Percentiles rank a stretch among this genome's conserved stretches.
Evolutionary conservation across 2,797 vertebrate species (phyloP).

Genomic region (Poecilia gillii): DNA sequence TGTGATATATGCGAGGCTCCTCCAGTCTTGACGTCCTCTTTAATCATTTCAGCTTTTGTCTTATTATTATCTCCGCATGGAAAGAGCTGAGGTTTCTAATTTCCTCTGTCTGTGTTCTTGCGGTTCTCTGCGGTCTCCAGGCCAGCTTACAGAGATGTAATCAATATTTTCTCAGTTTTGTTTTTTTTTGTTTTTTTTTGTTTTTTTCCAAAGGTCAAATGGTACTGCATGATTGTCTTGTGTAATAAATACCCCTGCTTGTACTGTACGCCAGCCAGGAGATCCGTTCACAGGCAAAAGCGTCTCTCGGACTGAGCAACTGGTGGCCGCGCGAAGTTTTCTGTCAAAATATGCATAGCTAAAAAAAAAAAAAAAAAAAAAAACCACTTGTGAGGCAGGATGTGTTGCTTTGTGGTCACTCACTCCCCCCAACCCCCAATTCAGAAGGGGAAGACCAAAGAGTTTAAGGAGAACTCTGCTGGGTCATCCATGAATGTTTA

Average conservation of each 20-base stretch:
- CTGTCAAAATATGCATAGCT: conserved; percentile 33
- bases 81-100: conserved; percentile 27
- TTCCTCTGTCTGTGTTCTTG: conserved; percentile 11
- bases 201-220: conserved; percentile 60
- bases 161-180: conserved; percentile 62
- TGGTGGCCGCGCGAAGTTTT: conserved; percentile 34
- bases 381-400: conserved; percentile 30
- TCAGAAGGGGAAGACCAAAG: conserved; percentile 46
- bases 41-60: conserved; percentile 44
- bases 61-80: conserved; percentile 31
- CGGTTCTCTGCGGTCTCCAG: background rate
- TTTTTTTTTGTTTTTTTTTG: conserved; percentile 56
- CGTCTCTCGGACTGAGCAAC: conserved; percentile 26
- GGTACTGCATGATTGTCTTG: conserved; percentile 53
- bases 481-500: conserved; percentile 68
- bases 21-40: conserved; percentile 37
- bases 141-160: conserved; percentile 22
- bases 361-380: background rate
- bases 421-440: background rate
- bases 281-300: conserved; percentile 41
- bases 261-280: conserved; percentile 49
- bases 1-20: conserved; percentile 6
- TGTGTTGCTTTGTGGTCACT: conserved; percentile 23
- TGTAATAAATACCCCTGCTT: conserved; percentile 56
- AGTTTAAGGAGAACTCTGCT: conserved; percentile 40